These are phyloP conservation scores for Centroberyx gerrardi DNA, from an alignment of 2,797 vertebrate genomes.

Conservation along the genomic window DNA sequence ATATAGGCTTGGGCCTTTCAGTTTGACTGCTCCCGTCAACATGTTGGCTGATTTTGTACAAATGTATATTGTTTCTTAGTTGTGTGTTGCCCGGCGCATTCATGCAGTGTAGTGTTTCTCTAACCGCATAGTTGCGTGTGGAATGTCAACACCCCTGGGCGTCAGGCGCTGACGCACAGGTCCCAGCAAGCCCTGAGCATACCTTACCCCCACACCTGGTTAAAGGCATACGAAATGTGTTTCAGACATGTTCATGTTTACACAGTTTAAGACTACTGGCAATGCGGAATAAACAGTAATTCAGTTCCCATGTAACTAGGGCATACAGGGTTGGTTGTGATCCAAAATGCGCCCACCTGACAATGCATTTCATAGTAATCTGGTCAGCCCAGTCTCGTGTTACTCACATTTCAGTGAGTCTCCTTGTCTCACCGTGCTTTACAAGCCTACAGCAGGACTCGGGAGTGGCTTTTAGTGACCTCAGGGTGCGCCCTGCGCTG, in stretches of 20 bases:
- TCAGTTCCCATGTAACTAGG: not conserved
- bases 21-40: not conserved
- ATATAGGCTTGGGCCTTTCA: not conserved
- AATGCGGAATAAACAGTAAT: not conserved
- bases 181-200: conserved; percentile 54
- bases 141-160: conserved; percentile 16
- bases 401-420: conserved; percentile 14
- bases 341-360: not conserved
- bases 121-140: not conserved
- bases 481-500: conserved; percentile 72
- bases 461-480: conserved; percentile 77
- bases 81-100: conserved; percentile 9
- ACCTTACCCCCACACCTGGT: not conserved
- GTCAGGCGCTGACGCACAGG: conserved; percentile 9
- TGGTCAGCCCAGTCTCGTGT: not conserved
- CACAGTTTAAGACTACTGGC: too few species aligned
- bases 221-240: not conserved
- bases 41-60: too few species aligned
- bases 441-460: conserved; percentile 21
- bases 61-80: not conserved
- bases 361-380: not conserved
- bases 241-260: too few species aligned
- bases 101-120: not conserved
- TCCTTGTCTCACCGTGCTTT: conserved; percentile 54
- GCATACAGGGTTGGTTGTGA: not conserved